phyloP scores from a whole-genome alignment of 2,888 invertebrate genomes.

The Geotrupes spiniger region DNA sequence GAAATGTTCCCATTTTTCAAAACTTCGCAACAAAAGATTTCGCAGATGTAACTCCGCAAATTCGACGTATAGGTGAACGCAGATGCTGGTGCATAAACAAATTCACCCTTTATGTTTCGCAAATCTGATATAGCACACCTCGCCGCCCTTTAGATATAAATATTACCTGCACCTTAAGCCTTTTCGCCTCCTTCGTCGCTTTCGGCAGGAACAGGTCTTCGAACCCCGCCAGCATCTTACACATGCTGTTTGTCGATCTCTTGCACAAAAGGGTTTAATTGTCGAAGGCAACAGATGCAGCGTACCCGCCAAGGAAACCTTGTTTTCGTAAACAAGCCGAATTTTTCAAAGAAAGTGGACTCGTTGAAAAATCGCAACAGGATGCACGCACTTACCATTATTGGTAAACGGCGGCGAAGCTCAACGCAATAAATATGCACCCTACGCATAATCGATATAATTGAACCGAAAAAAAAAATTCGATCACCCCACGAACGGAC shows the following conservation, averaged over 20 bases:
- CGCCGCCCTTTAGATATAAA: not conserved
- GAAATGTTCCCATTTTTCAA: constrained; percentile 4
- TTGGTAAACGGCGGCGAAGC: not conserved
- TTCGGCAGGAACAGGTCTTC: constrained; percentile 21
- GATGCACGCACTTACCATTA: constrained; percentile 1
- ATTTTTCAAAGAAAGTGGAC: constrained; percentile 1
- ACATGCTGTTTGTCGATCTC: constrained; percentile 22
- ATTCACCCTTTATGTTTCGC: constrained; percentile 7
- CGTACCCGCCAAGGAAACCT: not conserved
- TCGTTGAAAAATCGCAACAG: constrained; percentile 14
- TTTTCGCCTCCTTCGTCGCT: constrained; percentile 20
- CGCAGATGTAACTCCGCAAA: constrained; percentile 9
- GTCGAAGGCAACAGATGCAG: constrained; percentile 8
- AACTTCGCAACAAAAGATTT: constrained; percentile 3
- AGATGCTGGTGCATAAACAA: constrained; percentile 4
- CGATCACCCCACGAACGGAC: constrained; percentile 4
- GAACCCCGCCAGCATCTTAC: constrained; percentile 16
- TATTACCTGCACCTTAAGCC: not conserved
- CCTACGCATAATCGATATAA: constrained; percentile 9
- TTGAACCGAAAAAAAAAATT: constrained; percentile 14
- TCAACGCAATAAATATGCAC: not conserved
- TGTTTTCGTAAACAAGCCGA: constrained; percentile 11
- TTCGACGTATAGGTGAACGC: constrained; percentile 2
- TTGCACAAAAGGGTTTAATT: constrained; percentile 7
- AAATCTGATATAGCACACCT: constrained; percentile 6